Base-by-base conservation (phyloP, 1,140 invertebrate genomes). In the Harpegnathos saltator region DNA sequence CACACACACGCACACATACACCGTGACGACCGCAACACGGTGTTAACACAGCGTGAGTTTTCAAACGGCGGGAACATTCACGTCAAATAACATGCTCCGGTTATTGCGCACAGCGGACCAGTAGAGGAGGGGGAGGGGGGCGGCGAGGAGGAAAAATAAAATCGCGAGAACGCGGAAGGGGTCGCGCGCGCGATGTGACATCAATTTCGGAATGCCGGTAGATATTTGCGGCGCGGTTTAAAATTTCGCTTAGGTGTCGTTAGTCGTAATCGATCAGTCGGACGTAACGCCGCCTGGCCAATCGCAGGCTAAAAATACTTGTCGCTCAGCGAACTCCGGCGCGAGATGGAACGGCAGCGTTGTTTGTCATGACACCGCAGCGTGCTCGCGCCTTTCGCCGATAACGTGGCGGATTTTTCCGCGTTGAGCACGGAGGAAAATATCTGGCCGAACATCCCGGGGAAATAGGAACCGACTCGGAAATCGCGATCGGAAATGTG, bases 131-230 rank as follows among this genome's bases (percentile, higher is more conserved):
- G 48, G 54, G 48, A 26, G 24, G 4, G 15, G 19, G 66, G 44
- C 26, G n/a, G n/a, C n/a, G n/a, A n/a, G 56, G n/a, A 38, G 15
- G 44, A 71, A 80, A 80, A 80, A 80, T 80, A 71, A 80, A 80
- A 80, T 80, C 52, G 14, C 22, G 52, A 24, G 69, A 80, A 58
- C 33, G 54, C 38, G 22, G 33, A 78, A 68, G n/a, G n/a, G n/a
- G n/a, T n/a, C 63, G 24, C 44, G 50, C 62, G 38, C 29, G 44
- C 22, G 19, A 58, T 44, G 65, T 71, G 48, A 65, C 69, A 58
- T 38, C 75, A 58, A 58, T 80, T 71, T 80, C 29, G 0, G n/a
- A 69, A 17, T 26, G 22, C 29, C 14, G 22, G 44, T 3, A 58
- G 52, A 80, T 80, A 80, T 80, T 80, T 71, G 52, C 52, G 24